These are phyloP conservation scores for Thaumatotibia leucotreta DNA, from an alignment of 1,140 invertebrate genomes.

Conservation along the genomic window DNA sequence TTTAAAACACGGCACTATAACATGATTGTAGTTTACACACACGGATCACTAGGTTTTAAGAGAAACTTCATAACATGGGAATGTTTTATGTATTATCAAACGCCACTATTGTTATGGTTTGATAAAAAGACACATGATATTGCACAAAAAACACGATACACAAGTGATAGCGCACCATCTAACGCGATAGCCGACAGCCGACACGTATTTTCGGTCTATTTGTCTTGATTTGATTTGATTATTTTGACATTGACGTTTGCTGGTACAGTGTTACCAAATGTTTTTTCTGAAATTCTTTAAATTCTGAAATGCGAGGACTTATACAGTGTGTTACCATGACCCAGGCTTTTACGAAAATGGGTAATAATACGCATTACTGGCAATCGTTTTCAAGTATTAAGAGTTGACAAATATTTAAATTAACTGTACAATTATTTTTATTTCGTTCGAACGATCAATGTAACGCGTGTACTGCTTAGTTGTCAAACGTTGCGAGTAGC, in stretches of 20 bases:
- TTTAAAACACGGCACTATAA: not conserved
- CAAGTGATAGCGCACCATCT: not conserved
- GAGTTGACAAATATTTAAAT: no score
- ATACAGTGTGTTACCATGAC: not conserved
- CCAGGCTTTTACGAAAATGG: no score
- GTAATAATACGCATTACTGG: no score
- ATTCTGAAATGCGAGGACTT: not conserved
- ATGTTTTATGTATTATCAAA: not conserved
- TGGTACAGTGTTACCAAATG: not conserved
- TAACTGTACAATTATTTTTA: no score
- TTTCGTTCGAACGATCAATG: no score
- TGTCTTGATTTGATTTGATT: slow-evolving; percentile 1
- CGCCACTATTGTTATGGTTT: not conserved
- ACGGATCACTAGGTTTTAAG: not conserved
- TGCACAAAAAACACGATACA: not conserved
- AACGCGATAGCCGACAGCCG: not conserved
- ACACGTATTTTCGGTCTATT: not conserved
- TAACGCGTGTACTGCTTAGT: no score
- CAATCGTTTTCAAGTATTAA: no score
- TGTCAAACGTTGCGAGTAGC: no score
- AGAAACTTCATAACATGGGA: not conserved
- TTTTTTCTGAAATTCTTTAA: not conserved
- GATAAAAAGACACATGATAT: not conserved
- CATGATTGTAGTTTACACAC: not conserved
- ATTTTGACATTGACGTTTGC: slow-evolving; percentile 6